Base-by-base conservation (phyloP, 2,113 vertebrate genomes). In the Hiodon tergisus region DNA sequence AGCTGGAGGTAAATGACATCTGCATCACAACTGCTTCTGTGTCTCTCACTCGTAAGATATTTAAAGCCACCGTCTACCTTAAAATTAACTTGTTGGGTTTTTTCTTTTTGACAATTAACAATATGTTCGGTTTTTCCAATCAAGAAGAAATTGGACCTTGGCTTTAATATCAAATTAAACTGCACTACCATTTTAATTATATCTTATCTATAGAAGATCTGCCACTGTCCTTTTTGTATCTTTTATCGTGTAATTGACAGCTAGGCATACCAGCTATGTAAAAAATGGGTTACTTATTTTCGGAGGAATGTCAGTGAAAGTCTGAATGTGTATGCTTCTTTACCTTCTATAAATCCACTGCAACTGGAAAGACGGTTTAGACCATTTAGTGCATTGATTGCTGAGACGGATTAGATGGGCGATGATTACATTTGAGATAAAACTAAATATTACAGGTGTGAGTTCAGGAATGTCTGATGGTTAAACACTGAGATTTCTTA, bases 181-280 rank as follows among this genome's bases (percentile, higher is more conserved):
- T 73, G 54, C 75, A 80, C 75, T 80, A 61, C 60, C 81, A 79
- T 86, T 77, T 81, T 77, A 80, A 83, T 73, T 81, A 55, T 74
- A 47, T 76, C 78, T 86, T 87, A 89, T 90, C 88, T 90, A 85
- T 82, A 89, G 88, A 90, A 89, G 87, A 91, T 89, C 80, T 71
- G 62, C n/a, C 66, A 52, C 48, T 76, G 52, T 2, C 50, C 54
- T 63, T 11, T 48, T 65, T 31, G 2, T 13, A 66, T n/a, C 59
- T 63, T 8, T 73, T 8, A 62, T 11, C 6, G 17, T n/a, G 6
- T 11, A 68, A 47, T 14, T 55, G 6, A 70, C n/a, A 17, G n/a
- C 46, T 61, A 46, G 9, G 6, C 5, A 51, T 31, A 61, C 46
- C 3, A 62, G 13, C 58, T 52, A 51, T 10, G 47, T 71, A 50